Conservation (phyloP, 2,797 vertebrate genomes). For the Meriones psammophilus region DNA sequence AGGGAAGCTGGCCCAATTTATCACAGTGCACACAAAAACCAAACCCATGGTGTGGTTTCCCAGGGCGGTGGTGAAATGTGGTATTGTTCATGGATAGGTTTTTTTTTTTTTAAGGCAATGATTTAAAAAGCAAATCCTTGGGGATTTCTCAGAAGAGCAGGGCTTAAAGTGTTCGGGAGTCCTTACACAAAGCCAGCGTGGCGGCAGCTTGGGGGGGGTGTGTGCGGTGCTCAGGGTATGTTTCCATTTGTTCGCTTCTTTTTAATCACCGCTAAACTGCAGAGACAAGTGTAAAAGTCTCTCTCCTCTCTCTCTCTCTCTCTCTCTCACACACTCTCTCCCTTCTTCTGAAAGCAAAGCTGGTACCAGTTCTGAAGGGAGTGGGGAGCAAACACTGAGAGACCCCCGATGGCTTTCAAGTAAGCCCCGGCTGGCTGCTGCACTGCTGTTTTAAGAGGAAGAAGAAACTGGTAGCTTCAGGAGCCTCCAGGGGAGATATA, state of each 20-base stretch:
- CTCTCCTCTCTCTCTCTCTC: not conserved
- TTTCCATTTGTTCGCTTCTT: conserved; percentile 53
- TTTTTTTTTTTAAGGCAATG: conserved; percentile 71
- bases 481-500: not conserved
- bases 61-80: conserved; percentile 33
- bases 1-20: conserved; percentile 60
- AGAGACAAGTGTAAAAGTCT: conserved; percentile 18
- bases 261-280: conserved; percentile 62
- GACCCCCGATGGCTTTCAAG: not conserved
- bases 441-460: not conserved
- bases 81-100: conserved; percentile 53
- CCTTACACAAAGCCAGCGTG: not conserved
- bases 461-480: not conserved
- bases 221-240: not conserved
- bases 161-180: conserved; percentile 36
- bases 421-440: not conserved
- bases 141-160: conserved; percentile 59
- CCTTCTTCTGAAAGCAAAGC: not conserved
- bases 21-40: conserved; percentile 47
- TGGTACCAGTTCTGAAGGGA: not conserved
- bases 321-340: not conserved
- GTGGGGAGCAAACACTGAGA: not conserved
- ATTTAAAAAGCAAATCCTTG: conserved; percentile 75
- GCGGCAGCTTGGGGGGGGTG: not conserved
- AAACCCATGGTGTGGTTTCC: conserved; percentile 49